Percentiles rank a stretch among this genome's conserved stretches.
These are phyloP conservation scores for Dunckerocampus dactyliophorus DNA, from an alignment of 2,113 vertebrate genomes.

Conservation along the genomic window DNA sequence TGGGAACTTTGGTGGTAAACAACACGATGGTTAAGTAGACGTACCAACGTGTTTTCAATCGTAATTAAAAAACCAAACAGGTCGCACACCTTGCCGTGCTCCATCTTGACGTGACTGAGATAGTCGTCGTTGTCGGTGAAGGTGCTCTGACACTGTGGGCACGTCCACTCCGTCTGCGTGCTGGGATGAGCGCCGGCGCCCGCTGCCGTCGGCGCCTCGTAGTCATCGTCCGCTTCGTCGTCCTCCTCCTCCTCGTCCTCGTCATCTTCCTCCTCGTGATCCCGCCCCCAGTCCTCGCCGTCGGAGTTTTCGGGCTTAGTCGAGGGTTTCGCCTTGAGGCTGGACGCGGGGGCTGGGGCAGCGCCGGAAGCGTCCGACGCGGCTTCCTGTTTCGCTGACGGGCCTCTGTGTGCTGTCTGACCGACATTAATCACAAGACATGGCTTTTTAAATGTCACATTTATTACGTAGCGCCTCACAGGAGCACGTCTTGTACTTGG, in stretches of 20 bases:
- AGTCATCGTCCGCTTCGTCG: conserved; percentile 60
- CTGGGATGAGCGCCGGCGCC: conserved; percentile 20
- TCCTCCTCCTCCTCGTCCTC: conserved; percentile 59
- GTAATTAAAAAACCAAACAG: not conserved
- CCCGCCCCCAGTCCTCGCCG: conserved; percentile 69
- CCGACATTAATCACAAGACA: not conserved
- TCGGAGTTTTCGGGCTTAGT: conserved; percentile 64
- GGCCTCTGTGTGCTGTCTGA: conserved; percentile 72
- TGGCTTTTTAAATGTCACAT: not conserved
- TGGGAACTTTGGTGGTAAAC: conserved; percentile 74
- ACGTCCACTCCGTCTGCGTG: conserved; percentile 60
- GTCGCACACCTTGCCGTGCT: conserved; percentile 62
- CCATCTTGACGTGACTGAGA: conserved; percentile 62
- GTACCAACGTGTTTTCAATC: too few relatives aligned
- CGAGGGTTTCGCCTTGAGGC: conserved; percentile 51
- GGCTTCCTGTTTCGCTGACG: conserved; percentile 70
- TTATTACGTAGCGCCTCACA: too few relatives aligned
- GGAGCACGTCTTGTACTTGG: conserved; percentile 46
- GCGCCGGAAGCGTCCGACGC: conserved; percentile 54
- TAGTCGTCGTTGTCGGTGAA: conserved; percentile 66
- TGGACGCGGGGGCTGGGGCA: conserved; percentile 48
- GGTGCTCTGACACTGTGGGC: conserved; percentile 65
- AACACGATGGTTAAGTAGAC: not conserved
- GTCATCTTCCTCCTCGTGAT: conserved; percentile 70
- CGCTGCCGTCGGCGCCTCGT: conserved; percentile 36